Base-by-base conservation (phyloP, 2,888 invertebrate species). In the Leuctra nigra region DNA sequence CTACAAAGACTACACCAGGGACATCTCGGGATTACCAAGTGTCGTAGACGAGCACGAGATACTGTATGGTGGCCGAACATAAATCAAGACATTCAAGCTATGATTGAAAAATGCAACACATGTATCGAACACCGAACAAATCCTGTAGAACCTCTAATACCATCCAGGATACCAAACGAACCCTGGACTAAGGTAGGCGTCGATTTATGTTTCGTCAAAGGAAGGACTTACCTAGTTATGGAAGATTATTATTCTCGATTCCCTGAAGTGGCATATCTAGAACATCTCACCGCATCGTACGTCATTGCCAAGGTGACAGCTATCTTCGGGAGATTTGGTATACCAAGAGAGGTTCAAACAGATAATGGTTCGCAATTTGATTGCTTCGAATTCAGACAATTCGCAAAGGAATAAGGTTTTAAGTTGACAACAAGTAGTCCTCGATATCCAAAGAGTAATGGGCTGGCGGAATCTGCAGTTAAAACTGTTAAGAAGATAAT, bases 171-270 rank as follows among this genome's bases (percentile, higher is more conserved):
- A 46, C 63, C 62, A 14, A 53, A 58, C 20, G 48, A 59, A 20
- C 63, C 63, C 1, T 65, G 63, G 64, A 57, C 63, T 56, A 62
- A 62, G 55, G 53, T 64, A 14, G 62, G 56, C 14, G 54, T 60
- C 13, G 64, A 64, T 48, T 36, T 64, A 1, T 64, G 62, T 22
- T 61, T 63, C 23, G n/a, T 13, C 0, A 22, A 58, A 6, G 59
- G 56, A 35, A 1, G 6, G 11, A 63, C 61, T 61, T 65, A 55
- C 52, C n/a, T 64, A 7, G 57, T 64, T 4, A 41, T 63, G 2
- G 55, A 54, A 1, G 64, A 66, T 53, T 65, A 64, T 47, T 64
- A 55, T 56, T 63, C 62, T 14, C 38, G 62, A 29, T 64, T 46
- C 50, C 56, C 62, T 9, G 61, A 63, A 54, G 54, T 63, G 18